Percentiles rank a stretch among this genome's conserved stretches.
These are phyloP conservation scores for Lipotes vexillifer DNA, from an alignment of 2,113 vertebrate genomes.

Conservation along the genomic window DNA sequence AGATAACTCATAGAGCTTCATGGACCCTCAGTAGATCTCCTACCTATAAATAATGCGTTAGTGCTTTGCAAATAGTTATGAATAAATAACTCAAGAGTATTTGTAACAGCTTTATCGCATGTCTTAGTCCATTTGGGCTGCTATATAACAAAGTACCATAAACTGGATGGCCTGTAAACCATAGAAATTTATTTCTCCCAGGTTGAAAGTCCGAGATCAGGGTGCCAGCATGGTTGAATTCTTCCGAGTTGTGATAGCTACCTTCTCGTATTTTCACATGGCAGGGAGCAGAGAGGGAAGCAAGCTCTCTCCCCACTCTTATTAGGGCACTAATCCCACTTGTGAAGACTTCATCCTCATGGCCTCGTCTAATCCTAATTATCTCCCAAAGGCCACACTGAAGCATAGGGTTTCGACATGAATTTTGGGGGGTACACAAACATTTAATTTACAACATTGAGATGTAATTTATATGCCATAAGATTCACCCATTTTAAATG, in stretches of 20 bases:
- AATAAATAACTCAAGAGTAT: background rate
- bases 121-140: background rate
- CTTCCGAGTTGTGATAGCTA: accelerated
- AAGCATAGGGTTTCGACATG: background rate
- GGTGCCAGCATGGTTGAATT: no score
- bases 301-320: background rate
- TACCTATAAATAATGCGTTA: background rate
- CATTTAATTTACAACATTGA: background rate
- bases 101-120: background rate
- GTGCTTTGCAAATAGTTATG: conserved; percentile 15
- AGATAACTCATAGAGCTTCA: background rate
- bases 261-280: background rate
- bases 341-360: background rate
- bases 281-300: background rate
- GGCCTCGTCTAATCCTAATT: background rate
- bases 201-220: accelerated
- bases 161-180: background rate
- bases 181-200: background rate
- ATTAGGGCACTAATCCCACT: background rate
- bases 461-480: background rate
- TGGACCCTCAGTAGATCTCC: background rate
- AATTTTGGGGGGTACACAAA: background rate
- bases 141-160: background rate
- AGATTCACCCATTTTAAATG: background rate
- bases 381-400: background rate